A percentile compares a stretch with the other conserved stretches of the same genome.
Conservation (phyloP, 2,113 vertebrate species). For the Nerophis lumbriciformis region DNA sequence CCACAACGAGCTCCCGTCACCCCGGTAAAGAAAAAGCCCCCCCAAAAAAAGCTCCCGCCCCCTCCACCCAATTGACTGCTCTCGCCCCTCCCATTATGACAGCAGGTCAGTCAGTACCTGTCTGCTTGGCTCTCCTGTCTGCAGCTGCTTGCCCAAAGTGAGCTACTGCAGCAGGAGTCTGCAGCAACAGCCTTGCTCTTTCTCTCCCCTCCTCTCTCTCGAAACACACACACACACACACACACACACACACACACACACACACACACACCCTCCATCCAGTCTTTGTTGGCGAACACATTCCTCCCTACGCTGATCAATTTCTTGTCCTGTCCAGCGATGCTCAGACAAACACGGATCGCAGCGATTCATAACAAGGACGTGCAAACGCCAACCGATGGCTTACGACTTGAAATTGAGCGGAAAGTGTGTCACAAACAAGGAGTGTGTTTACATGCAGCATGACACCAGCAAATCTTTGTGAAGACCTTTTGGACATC, state of each 20-base stretch:
- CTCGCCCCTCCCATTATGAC: slow-evolving; percentile 24
- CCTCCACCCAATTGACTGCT: slow-evolving; percentile 32
- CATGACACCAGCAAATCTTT: slow-evolving; percentile 8
- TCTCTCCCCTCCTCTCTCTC: slow-evolving; percentile 40
- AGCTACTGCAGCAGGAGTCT: slow-evolving; percentile 70
- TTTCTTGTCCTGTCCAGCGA: slow-evolving; percentile 56
- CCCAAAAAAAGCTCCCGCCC: slow-evolving; percentile 23
- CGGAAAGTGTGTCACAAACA: slow-evolving; percentile 7
- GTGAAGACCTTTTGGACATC: neutral
- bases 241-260: slow-evolving; percentile 38
- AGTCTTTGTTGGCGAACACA: slow-evolving; percentile 59
- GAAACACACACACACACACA: slow-evolving; percentile 13
- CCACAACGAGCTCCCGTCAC: slow-evolving; percentile 10
- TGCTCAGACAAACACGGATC: slow-evolving; percentile 28
- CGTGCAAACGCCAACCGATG: slow-evolving; percentile 10
- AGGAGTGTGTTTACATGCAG: neutral
- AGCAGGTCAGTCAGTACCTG: slow-evolving; percentile 60
- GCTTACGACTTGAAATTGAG: slow-evolving; percentile 6
- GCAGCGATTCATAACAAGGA: slow-evolving; percentile 28
- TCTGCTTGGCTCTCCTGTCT: slow-evolving; percentile 59
- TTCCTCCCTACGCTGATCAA: slow-evolving; percentile 66
- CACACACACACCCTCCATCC: slow-evolving; percentile 58
- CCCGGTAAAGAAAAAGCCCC: neutral
- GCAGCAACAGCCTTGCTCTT: slow-evolving; percentile 62
- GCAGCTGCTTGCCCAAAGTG: slow-evolving; percentile 66